These are phyloP conservation scores for Rattus rattus DNA, from an alignment of 2,113 vertebrate genomes.

Conservation along the genomic window DNA sequence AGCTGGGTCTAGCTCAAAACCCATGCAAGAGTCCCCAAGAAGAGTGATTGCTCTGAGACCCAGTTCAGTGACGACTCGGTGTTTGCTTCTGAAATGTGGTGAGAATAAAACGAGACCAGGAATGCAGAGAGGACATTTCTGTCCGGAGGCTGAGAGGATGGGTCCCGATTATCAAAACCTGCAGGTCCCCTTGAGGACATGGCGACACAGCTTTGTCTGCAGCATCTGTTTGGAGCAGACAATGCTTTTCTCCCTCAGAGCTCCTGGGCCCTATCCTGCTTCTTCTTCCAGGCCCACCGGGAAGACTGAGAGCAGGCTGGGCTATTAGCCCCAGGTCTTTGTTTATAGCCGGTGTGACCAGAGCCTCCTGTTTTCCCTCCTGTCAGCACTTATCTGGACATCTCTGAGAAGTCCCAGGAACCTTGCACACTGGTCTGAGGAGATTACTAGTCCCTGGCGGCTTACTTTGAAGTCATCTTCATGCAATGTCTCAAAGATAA, in stretches of 20 bases:
- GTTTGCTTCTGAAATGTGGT: background rate
- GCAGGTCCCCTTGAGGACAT: background rate
- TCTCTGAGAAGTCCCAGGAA: conserved; percentile 81
- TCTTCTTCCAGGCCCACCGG: accelerated
- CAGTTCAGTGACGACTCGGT: background rate
- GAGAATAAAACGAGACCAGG: background rate
- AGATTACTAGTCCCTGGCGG: conserved; percentile 31
- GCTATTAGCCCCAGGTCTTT: conserved; percentile 29
- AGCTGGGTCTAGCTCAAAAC: background rate
- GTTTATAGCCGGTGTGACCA: conserved; percentile 9
- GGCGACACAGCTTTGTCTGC: background rate
- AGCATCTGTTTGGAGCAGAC: background rate
- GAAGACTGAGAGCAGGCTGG: background rate
- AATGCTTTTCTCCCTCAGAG: background rate
- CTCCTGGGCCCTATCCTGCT: background rate
- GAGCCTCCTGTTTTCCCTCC: background rate
- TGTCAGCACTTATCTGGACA: conserved; percentile 67
- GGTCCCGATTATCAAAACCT: background rate
- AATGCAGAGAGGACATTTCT: background rate
- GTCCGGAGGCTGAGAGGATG: background rate
- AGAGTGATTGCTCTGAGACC: background rate
- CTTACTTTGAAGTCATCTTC: background rate
- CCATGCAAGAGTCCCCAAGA: background rate
- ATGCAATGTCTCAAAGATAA: background rate
- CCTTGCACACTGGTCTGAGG: background rate